Evolutionary conservation across 1,140 invertebrate species (phyloP).

Genomic region (Leptinotarsa undecemlineata): DNA sequence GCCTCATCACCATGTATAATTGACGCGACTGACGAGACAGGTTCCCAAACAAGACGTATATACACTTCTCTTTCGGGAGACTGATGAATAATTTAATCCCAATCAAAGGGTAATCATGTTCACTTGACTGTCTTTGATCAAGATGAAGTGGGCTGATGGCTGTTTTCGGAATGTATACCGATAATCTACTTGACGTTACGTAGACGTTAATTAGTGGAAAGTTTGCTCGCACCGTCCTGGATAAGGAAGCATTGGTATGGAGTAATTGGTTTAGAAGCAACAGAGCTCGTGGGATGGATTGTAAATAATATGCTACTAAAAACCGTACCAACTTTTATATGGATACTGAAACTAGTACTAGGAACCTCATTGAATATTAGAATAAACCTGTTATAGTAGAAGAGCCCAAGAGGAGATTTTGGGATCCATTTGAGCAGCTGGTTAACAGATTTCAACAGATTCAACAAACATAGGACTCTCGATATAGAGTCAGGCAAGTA

Average conservation of each 20-base stretch:
- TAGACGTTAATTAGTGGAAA: neutral
- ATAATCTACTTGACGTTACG: slow-evolving; percentile 8
- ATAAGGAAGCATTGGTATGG: neutral
- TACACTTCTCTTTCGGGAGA: neutral
- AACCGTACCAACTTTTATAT: no score
- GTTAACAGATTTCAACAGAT: no score
- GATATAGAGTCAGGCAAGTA: no score
- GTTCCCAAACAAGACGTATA: neutral
- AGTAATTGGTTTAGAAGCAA: neutral
- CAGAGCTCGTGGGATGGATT: neutral
- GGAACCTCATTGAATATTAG: no score
- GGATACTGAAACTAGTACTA: no score
- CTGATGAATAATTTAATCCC: neutral
- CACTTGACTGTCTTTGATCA: slow-evolving; percentile 5
- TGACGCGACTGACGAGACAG: neutral
- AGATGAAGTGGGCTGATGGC: neutral
- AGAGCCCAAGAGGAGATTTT: no score
- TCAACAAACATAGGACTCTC: no score
- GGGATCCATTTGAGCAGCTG: no score
- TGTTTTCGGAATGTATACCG: neutral
- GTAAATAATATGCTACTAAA: neutral
- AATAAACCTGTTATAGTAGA: no score
- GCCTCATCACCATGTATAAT: slow-evolving; percentile 2
- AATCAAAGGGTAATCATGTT: neutral
- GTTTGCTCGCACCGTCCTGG: neutral